Evolutionary conservation across 2,888 invertebrate genomes (phyloP).

Genomic region (Glaucopsyche alexis): DNA sequence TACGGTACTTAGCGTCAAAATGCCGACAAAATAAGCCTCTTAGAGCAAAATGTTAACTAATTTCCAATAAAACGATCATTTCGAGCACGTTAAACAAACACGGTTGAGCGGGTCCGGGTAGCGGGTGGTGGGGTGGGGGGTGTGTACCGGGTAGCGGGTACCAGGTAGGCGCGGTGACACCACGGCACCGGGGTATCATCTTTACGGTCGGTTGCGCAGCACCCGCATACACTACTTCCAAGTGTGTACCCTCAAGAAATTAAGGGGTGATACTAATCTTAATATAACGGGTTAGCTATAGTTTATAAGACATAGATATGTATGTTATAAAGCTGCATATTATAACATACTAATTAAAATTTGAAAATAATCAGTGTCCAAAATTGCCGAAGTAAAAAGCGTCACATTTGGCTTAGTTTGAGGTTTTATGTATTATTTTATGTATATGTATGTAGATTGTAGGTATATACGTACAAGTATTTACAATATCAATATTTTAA

Average conservation of each 20-base stretch:
- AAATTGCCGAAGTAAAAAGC: too few species aligned
- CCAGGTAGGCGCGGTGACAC: conserved; percentile 41
- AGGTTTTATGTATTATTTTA: too few species aligned
- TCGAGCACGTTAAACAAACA: conserved; percentile 13
- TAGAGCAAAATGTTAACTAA: conserved; percentile 13
- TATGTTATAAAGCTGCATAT: too few species aligned
- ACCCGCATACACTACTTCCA: conserved; percentile 47
- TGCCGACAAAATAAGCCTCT: conserved; percentile 12
- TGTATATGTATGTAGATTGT: too few species aligned
- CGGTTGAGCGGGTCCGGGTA: conserved; percentile 15
- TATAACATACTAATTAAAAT: too few species aligned
- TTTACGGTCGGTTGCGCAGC: conserved; percentile 53
- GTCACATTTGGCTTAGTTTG: too few species aligned
- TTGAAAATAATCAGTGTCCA: too few species aligned
- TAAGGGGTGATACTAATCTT: conserved; percentile 15
- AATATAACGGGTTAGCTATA: neutral
- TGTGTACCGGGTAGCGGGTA: conserved; percentile 40
- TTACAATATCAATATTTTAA: too few species aligned
- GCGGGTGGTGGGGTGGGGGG: conserved; percentile 23
- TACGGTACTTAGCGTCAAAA: conserved; percentile 14
- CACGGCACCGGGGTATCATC: conserved; percentile 57
- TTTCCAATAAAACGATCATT: conserved; percentile 14
- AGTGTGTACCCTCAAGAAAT: conserved; percentile 36
- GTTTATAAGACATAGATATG: neutral
- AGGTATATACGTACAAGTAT: too few species aligned